Percentiles rank a stretch among this genome's conserved stretches.
These are phyloP conservation scores for Sarcophaga bullata DNA, from an alignment of 1,140 invertebrate genomes.

Conservation along the genomic window DNA sequence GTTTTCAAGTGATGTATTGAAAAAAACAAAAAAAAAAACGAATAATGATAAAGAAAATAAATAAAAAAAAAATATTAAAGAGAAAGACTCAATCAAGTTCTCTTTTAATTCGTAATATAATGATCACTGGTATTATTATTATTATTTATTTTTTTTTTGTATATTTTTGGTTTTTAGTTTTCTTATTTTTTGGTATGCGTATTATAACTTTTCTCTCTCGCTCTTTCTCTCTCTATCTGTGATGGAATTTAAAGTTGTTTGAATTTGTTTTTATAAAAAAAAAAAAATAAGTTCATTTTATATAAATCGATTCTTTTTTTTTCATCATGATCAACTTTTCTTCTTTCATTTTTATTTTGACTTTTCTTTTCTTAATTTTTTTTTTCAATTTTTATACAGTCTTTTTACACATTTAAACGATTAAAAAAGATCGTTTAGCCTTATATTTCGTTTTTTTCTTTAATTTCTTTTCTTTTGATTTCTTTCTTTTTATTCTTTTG, in stretches of 20 bases:
- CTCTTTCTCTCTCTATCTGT: too few species aligned
- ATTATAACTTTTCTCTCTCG: too few species aligned
- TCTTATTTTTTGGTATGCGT: too few species aligned
- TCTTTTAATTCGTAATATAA: not conserved
- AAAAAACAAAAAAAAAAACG: not conserved
- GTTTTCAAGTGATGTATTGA: too few species aligned
- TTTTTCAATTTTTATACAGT: not conserved
- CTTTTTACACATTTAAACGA: not conserved
- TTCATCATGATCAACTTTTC: not conserved
- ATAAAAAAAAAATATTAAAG: not conserved
- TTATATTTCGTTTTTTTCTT: slow-evolving; percentile 9
- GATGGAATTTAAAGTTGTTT: too few species aligned
- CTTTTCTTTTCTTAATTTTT: not conserved
- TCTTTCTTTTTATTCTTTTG: not conserved
- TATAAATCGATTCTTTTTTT: not conserved
- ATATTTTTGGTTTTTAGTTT: too few species aligned
- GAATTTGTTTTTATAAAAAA: not conserved
- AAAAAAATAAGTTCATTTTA: not conserved
- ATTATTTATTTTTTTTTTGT: too few species aligned
- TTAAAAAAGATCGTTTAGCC: slow-evolving; percentile 7
- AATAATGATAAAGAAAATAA: not conserved
- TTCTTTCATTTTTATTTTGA: not conserved
- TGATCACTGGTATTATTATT: too few species aligned
- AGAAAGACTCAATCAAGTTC: not conserved
- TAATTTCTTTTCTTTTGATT: slow-evolving; percentile 43